Base-by-base conservation (phyloP, 2,888 invertebrate species). In the Mythimna impura region DNA sequence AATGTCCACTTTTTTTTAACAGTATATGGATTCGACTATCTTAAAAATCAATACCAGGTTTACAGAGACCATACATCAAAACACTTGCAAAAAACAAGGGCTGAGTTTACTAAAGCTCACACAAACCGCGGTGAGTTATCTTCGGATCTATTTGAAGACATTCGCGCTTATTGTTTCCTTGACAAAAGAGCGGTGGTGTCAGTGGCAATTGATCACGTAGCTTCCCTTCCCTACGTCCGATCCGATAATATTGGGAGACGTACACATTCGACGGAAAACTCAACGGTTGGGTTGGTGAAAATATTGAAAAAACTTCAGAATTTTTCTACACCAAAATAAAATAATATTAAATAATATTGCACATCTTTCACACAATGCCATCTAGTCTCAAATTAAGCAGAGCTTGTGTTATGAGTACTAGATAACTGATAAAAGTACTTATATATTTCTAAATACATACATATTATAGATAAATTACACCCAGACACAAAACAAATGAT, bases 161-260 rank as follows among this genome's bases (percentile, higher is more conserved):
- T 90, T 87, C 86, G 66, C 84, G 86, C 89, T 89, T 90, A 92
- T 92, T 92, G 92, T 91, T 91, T 91, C 87, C 88, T 88, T 86
- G 88, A 91, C 91, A 92, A 92, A 91, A 89, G 91, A 89, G 88
- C 85, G 84, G 82, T 73, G 86, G 87, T 88, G 90, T 89, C 89
- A 81, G 83, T 84, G 86, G 88, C 91, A 91, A 92, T 92, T 91
- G 92, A 91, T 92, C 92, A 91, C 92, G 91, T 90, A 86, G 76
- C 77, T 73, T 87, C 81, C 84, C 83, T 75, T 80, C 84, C 81
- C 82, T 84, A 69, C 79, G 76, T 83, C 84, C 80, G 76, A 67
- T 66, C 80, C 82, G 78, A 83, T 87, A 80, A 84, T 82, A 66
- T 78, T 81, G 65, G 65, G 76, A 54, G n/a, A 64, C 73, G 6